Evolutionary conservation across 2,888 invertebrate genomes (phyloP).

Genomic region (Drosophila subsilvestris): DNA sequence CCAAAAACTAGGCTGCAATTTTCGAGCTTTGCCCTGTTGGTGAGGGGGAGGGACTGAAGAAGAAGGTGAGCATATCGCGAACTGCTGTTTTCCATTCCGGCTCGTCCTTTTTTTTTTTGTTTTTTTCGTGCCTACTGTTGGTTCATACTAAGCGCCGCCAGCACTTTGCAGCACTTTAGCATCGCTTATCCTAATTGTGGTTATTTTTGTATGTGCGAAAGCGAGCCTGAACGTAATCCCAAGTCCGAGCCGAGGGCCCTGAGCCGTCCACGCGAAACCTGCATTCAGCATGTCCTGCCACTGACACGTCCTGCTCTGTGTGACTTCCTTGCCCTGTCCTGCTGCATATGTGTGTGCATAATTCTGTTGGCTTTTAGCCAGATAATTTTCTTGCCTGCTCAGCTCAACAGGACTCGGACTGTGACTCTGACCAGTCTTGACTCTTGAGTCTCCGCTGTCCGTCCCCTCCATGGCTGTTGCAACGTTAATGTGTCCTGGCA

Average conservation of each 20-base stretch:
- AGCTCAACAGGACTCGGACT: slow-evolving; percentile 49
- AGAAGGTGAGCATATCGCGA: neutral
- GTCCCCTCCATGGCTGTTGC: slow-evolving; percentile 50
- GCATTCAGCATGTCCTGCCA: slow-evolving; percentile 60
- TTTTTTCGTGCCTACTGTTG: slow-evolving; percentile 10
- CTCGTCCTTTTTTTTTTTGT: slow-evolving; percentile 27
- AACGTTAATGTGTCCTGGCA: slow-evolving; percentile 62
- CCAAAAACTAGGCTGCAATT: slow-evolving; percentile 53
- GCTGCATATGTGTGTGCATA: slow-evolving; percentile 35
- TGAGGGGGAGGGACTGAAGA: slow-evolving; percentile 7
- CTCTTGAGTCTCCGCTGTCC: slow-evolving; percentile 13
- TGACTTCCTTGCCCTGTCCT: slow-evolving; percentile 3
- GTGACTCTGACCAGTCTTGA: slow-evolving; percentile 21
- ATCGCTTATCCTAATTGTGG: slow-evolving; percentile 76
- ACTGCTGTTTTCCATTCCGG: slow-evolving; percentile 46
- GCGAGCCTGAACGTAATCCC: slow-evolving; percentile 4
- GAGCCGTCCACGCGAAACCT: slow-evolving; percentile 60
- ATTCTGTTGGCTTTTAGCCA: slow-evolving; percentile 51
- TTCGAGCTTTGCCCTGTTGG: slow-evolving; percentile 55
- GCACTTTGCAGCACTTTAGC: slow-evolving; percentile 67
- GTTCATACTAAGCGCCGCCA: slow-evolving; percentile 52
- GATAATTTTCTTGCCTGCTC: slow-evolving; percentile 70
- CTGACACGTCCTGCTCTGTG: slow-evolving; percentile 46
- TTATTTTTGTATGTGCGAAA: slow-evolving; percentile 54
- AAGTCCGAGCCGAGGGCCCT: slow-evolving; percentile 39